These are phyloP conservation scores for Drosophila stalkeri DNA, from an alignment of 2,888 invertebrate species.

Conservation along the genomic window DNA sequence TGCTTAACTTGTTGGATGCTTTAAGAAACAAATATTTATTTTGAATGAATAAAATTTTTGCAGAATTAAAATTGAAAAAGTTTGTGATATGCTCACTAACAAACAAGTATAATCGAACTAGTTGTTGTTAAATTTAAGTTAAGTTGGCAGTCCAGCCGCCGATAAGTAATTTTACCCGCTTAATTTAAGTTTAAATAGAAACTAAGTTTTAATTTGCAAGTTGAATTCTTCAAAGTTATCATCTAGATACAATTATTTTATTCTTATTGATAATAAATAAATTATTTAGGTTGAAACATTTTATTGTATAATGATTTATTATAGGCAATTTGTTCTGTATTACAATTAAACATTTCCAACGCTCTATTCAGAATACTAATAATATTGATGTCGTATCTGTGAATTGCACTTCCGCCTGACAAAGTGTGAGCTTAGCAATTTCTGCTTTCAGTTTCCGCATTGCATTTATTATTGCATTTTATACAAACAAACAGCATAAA, in stretches of 20 bases:
- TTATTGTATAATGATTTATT: background rate
- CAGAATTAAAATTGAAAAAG: background rate
- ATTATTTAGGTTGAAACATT: background rate
- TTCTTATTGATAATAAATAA: background rate
- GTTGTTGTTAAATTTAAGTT: background rate
- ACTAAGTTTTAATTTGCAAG: background rate
- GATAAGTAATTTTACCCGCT: background rate
- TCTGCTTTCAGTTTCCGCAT: slow-evolving; percentile 45
- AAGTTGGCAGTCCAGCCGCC: slow-evolving; percentile 16
- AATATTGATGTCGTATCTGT: slow-evolving; percentile 15
- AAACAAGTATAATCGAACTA: slow-evolving; percentile 3
- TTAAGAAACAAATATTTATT: background rate
- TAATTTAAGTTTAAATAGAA: background rate
- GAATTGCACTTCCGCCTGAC: slow-evolving; percentile 39
- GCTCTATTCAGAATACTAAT: slow-evolving; percentile 12
- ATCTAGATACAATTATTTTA: background rate
- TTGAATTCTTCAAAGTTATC: background rate
- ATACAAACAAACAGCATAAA: background rate
- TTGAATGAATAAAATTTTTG: background rate
- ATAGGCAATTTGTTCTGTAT: background rate
- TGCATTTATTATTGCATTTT: slow-evolving; percentile 26
- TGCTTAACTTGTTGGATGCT: no score
- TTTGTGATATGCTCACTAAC: background rate
- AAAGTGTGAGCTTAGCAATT: slow-evolving; percentile 17
- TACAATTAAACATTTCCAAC: background rate